These are phyloP conservation scores for Theristus sp. DNA, from an alignment of 2,888 invertebrate species.

Conservation along the genomic window DNA sequence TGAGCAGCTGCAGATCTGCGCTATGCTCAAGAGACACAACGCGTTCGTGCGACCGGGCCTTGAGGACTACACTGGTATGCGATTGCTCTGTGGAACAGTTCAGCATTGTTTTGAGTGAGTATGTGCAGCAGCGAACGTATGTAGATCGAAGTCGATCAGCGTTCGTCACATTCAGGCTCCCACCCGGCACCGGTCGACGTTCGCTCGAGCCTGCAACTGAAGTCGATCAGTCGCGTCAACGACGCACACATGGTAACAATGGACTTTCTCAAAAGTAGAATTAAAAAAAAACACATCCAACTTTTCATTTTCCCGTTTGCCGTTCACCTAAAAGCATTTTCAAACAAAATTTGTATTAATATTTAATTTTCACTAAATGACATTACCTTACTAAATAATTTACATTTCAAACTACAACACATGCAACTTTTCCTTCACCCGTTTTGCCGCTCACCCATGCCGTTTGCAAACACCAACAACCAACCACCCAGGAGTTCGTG, in stretches of 20 bases:
- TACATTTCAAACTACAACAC: not conserved
- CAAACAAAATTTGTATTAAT: not conserved
- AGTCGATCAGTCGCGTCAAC: not conserved
- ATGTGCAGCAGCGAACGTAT: not conserved
- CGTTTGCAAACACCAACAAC: too few relatives aligned
- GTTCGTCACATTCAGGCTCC: not conserved
- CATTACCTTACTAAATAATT: not conserved
- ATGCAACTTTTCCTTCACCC: not conserved
- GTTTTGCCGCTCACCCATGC: too few relatives aligned
- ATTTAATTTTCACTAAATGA: not conserved
- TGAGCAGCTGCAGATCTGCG: not conserved
- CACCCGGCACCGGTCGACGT: not conserved
- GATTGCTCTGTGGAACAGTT: not conserved
- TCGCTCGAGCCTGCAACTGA: not conserved
- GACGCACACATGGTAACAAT: too few relatives aligned
- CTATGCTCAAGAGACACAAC: not conserved
- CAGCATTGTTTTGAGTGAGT: not conserved
- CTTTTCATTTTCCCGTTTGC: too few relatives aligned
- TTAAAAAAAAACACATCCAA: too few relatives aligned
- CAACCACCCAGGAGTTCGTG: conserved; percentile 4
- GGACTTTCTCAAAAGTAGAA: too few relatives aligned
- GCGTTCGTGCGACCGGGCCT: not conserved
- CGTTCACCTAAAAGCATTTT: too few relatives aligned
- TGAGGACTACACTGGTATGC: not conserved
- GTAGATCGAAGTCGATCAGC: too few relatives aligned